These are phyloP conservation scores for Peribatodes rhomboidaria DNA, from an alignment of 2,888 invertebrate species.

Conservation along the genomic window DNA sequence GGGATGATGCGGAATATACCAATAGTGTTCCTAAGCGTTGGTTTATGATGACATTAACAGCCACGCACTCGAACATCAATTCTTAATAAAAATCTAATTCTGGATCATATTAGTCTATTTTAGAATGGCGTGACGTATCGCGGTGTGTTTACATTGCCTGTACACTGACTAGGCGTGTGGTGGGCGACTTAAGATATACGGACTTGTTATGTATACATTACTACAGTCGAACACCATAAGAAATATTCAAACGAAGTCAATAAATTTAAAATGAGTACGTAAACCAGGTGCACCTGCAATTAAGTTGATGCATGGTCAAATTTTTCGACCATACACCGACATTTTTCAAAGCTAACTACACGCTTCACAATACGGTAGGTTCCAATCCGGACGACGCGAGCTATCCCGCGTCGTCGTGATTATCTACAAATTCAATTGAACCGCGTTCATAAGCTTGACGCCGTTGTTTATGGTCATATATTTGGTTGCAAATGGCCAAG, in stretches of 20 bases:
- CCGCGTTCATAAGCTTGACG: background rate
- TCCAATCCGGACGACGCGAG: too few species aligned
- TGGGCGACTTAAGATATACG: conserved; percentile 7
- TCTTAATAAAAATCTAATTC: conserved; percentile 31
- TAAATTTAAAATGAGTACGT: background rate
- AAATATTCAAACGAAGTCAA: background rate
- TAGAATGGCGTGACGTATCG: conserved; percentile 25
- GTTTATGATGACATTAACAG: conserved; percentile 27
- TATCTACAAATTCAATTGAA: too few species aligned
- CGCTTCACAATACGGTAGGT: too few species aligned
- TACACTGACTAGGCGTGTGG: conserved; percentile 11
- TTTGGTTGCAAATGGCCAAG: background rate
- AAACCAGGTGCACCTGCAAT: too few species aligned
- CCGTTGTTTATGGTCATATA: background rate
- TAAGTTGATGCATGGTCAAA: too few species aligned
- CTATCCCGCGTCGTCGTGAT: too few species aligned
- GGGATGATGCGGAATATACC: conserved; percentile 7
- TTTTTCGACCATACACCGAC: too few species aligned
- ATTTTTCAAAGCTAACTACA: too few species aligned
- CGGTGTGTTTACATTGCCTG: conserved; percentile 28
- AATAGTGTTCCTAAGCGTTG: conserved; percentile 1
- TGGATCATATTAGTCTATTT: conserved; percentile 33
- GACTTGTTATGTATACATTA: background rate
- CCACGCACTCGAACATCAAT: conserved; percentile 29
- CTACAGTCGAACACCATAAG: too few species aligned